A percentile compares a stretch with the other conserved stretches of the same genome.
Evolutionary conservation across 2,888 invertebrate species (phyloP).

Genomic region (Cyaniris semiargus): DNA sequence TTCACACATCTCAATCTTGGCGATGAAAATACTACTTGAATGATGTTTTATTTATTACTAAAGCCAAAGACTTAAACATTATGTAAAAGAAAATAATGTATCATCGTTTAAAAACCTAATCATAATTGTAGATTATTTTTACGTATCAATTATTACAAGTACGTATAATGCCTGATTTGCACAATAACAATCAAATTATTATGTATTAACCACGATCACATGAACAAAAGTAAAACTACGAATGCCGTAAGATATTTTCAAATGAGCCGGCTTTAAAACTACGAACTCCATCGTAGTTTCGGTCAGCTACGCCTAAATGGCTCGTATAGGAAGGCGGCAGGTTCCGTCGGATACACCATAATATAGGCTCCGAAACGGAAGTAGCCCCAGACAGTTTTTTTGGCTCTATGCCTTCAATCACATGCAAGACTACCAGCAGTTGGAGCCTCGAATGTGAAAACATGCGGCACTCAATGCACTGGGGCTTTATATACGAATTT

Average conservation of each 20-base stretch:
- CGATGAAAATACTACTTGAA: neutral
- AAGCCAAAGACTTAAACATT: too few relatives aligned
- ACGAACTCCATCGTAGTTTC: neutral
- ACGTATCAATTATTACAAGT: too few relatives aligned
- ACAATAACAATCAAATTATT: too few relatives aligned
- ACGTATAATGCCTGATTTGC: too few relatives aligned
- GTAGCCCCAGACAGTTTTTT: neutral
- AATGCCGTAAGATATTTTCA: neutral
- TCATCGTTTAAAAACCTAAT: too few relatives aligned
- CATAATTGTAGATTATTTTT: too few relatives aligned
- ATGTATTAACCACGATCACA: neutral
- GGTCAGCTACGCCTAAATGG: neutral
- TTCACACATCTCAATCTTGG: neutral
- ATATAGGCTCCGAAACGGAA: neutral
- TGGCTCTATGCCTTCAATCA: neutral
- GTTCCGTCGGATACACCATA: constrained; percentile 20
- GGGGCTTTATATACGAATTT: neutral
- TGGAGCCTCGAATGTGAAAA: constrained; percentile 1
- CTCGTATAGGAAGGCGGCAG: neutral
- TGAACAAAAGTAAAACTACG: neutral
- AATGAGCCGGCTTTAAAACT: neutral
- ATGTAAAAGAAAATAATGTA: too few relatives aligned
- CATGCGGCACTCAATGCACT: neutral
- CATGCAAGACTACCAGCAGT: neutral
- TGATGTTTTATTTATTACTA: neutral